Percentiles rank a stretch among this genome's conserved stretches.
These are phyloP conservation scores for Microctenopoma stevenorrisi DNA, from an alignment of 2,797 vertebrate species.

Conservation along the genomic window DNA sequence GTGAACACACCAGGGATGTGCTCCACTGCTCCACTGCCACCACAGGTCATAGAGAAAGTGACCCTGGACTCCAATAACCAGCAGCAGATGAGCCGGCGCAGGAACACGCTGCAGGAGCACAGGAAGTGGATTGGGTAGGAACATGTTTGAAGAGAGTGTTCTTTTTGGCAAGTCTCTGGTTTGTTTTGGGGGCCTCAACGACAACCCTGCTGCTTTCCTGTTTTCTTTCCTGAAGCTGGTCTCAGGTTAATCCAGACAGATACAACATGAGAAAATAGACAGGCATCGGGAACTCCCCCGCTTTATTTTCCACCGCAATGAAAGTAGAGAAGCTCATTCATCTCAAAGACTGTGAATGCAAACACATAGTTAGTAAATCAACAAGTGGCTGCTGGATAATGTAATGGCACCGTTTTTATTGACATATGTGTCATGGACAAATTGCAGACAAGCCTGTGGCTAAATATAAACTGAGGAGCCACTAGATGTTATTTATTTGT, in stretches of 20 bases:
- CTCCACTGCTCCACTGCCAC: constrained; percentile 57
- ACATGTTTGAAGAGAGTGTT: constrained; percentile 57
- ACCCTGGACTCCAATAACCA: constrained; percentile 68
- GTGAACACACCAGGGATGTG: constrained; percentile 46
- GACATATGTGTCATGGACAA: not conserved
- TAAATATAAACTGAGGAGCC: constrained; percentile 17
- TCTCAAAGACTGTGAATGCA: constrained; percentile 15
- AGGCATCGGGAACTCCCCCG: constrained; percentile 13
- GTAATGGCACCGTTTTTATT: not conserved
- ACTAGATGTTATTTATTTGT: too few species aligned
- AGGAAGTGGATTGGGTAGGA: constrained; percentile 59
- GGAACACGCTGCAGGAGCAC: constrained; percentile 65
- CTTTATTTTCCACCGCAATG: constrained; percentile 24
- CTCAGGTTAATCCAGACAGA: constrained; percentile 47
- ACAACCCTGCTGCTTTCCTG: constrained; percentile 65
- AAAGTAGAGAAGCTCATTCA: constrained; percentile 22
- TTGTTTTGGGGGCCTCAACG: constrained; percentile 54
- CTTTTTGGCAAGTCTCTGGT: constrained; percentile 47
- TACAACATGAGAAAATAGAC: constrained; percentile 45
- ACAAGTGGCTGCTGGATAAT: not conserved
- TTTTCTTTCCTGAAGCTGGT: constrained; percentile 61
- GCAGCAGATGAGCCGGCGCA: constrained; percentile 69
- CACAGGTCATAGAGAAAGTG: constrained; percentile 61
- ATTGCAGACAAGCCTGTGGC: not conserved
- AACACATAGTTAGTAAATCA: constrained; percentile 16